Percentiles rank a stretch among this genome's conserved stretches.
Evolutionary conservation across 2,797 vertebrate genomes (phyloP).

Genomic region (Propithecus deckenii): DNA sequence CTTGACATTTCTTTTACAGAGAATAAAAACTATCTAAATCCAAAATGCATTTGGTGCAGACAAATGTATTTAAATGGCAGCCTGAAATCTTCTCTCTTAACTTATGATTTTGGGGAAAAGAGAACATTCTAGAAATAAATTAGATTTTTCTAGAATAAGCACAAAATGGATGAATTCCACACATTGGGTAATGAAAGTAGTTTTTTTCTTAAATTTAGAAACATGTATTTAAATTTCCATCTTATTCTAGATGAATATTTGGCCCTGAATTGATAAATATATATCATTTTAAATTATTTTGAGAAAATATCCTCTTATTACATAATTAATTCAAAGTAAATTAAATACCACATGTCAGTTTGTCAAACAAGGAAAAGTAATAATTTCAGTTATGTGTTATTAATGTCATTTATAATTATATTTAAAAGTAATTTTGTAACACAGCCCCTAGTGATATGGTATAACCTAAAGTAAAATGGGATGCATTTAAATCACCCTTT

Average conservation of each 20-base stretch:
- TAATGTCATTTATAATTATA: not conserved
- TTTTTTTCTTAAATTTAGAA: not conserved
- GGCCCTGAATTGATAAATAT: not conserved
- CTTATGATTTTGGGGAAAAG: not conserved
- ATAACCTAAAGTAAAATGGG: not conserved
- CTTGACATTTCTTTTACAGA: not conserved
- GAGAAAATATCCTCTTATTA: not conserved
- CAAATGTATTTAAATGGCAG: not conserved
- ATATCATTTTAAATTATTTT: not conserved
- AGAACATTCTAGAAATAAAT: not conserved
- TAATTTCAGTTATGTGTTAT: not conserved
- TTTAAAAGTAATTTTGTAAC: not conserved
- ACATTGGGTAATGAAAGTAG: not conserved
- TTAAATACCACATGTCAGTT: not conserved
- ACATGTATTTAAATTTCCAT: not conserved
- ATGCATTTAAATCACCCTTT: not conserved
- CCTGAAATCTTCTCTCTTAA: not conserved
- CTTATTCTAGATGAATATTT: not conserved
- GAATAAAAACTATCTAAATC: not conserved
- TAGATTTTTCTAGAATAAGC: not conserved
- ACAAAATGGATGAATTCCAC: not conserved
- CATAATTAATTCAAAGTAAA: not conserved
- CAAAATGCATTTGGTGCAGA: not conserved
- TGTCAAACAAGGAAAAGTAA: not conserved
- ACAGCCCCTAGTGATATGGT: not conserved